Base-by-base conservation (phyloP, 2,113 vertebrate genomes). In the Antechinus flavipes region DNA sequence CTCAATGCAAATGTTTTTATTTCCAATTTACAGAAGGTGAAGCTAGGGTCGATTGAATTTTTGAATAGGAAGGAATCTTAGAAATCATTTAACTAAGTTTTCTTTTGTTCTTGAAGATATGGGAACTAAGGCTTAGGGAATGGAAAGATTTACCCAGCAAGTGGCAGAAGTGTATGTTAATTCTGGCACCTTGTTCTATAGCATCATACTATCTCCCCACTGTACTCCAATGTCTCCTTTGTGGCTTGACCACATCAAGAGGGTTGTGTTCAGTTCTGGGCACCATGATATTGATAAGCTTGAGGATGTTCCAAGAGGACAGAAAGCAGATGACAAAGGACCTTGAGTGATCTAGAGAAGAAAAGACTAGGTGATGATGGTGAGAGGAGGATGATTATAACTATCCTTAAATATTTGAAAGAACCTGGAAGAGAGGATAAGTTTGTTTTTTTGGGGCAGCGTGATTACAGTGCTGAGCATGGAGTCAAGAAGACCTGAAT, bases 1-100 rank as follows among this genome's bases (percentile, higher is more conserved):
- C 19, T 42, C 42, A 7, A 25, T 42, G 35, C 1, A 0, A 10
- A 0, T 47, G 2, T 19, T 1, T 3, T 25, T 2, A 8, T 52
- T 84, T 68, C 47, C 25, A 10, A 14, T 3, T 50, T 19, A 22
- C 2, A 23, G 90, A 30, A 8, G 47, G 1, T 42, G 30, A 56
- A 22, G 16, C 0, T 5, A 35, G 8, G 76, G 14, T 19, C 42
- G 68, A 76, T 76, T n/a, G n/a, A 42, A 84, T 84, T 42, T 84
- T 84, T 42, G n/a, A 76, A 76, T 16, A 6, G 5, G 61, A 76
- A 76, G 5, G 30, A 76, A 76, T 76, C 30, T n/a, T 76, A 19
- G 14, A n/a, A 76, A 14, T 76, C 5, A 76, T 76, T n/a, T 76
- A n/a, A 35, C n/a, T 76, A 35, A 68, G 35, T 2, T 1, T 25